phyloP scores from a whole-genome alignment of 2,113 vertebrate species.

The Sinocyclocheilus grahami region DNA sequence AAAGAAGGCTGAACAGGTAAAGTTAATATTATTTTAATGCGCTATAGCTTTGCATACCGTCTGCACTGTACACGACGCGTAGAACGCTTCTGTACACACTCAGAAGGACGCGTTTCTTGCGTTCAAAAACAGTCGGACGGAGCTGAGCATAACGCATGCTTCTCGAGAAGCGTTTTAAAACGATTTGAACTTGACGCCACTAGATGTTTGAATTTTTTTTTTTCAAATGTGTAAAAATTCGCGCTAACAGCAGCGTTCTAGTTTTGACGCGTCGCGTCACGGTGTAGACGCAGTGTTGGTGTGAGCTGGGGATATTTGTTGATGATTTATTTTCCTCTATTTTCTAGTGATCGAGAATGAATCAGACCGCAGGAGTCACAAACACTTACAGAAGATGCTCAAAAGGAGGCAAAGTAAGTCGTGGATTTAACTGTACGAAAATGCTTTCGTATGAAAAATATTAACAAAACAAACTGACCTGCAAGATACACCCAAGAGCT shows the following conservation, averaged over 20 bases:
- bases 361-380: slow-evolving; percentile 77
- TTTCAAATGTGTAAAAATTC: background rate
- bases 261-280: background rate
- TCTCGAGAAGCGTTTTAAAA: background rate
- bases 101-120: background rate
- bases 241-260: background rate
- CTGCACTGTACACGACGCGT: background rate
- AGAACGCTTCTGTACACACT: background rate
- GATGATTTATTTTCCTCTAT: background rate
- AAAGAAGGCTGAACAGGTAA: background rate
- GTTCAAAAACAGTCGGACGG: background rate
- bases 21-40: background rate
- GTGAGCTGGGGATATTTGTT: slow-evolving; percentile 2
- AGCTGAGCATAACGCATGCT: background rate
- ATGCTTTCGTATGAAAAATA: background rate
- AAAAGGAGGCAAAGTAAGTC: slow-evolving; percentile 76
- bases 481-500: background rate
- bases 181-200: background rate
- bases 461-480: background rate
- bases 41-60: background rate
- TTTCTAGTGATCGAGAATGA: slow-evolving; percentile 65
- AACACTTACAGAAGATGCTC: slow-evolving; percentile 77
- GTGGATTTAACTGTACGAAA: background rate
- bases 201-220: background rate
- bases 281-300: background rate